Evolutionary conservation across 30 jellyfish, hydroid and myxozoan species (phyloP).

Genomic region (Catostylus mosaicus): DNA sequence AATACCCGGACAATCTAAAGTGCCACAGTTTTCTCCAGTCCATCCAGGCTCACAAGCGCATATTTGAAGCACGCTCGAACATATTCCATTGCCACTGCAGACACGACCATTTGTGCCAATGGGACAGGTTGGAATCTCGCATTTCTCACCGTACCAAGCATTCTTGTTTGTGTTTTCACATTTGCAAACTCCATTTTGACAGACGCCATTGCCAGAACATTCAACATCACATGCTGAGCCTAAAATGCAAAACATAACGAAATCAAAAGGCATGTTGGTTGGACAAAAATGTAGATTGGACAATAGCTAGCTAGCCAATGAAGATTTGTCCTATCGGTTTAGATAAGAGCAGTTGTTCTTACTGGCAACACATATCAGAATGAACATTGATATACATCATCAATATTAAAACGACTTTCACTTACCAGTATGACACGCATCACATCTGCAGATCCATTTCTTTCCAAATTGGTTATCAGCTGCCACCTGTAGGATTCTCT

Average conservation of each 20-base stretch:
- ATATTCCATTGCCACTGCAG: conserved; percentile 63
- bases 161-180: conserved; percentile 43
- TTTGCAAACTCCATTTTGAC: conserved; percentile 43
- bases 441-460: conserved; percentile 53
- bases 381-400: too few relatives aligned
- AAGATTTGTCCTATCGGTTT: too few relatives aligned
- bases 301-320: too few relatives aligned
- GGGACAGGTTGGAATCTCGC: conserved; percentile 65
- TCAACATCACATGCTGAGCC: conserved; percentile 64
- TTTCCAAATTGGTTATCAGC: not conserved
- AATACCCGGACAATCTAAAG: conserved; percentile 61
- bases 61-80: conserved; percentile 19
- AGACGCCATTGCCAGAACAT: conserved; percentile 65
- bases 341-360: too few relatives aligned
- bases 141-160: conserved; percentile 70
- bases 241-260: not conserved
- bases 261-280: not conserved
- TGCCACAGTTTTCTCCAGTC: conserved; percentile 71
- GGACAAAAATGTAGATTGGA: not conserved
- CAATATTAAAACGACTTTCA: too few relatives aligned
- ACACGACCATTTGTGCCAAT: conserved; percentile 28
- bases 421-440: conserved; percentile 57
- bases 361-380: too few relatives aligned
- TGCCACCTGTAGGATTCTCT: conserved; percentile 14
- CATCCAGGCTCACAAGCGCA: conserved; percentile 73